phyloP scores from a whole-genome alignment of 1,140 invertebrate species.

The Camponotus pennsylvanicus region DNA sequence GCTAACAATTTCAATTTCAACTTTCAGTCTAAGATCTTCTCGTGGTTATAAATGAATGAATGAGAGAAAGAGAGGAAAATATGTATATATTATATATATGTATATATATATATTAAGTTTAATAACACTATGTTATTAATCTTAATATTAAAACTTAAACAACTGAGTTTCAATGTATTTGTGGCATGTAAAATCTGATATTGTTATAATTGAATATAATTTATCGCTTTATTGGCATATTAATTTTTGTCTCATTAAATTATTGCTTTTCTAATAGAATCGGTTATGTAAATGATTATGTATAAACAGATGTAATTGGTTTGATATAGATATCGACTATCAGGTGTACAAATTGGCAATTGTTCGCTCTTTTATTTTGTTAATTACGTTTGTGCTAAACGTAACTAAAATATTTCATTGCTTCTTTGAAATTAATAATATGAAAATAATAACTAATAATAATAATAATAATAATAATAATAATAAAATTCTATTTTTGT shows the following conservation, averaged over 20 bases:
- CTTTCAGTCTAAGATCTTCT: not conserved
- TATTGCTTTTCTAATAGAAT: constrained; percentile 34
- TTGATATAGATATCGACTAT: constrained; percentile 15
- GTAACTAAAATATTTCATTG: not conserved
- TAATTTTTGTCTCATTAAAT: constrained; percentile 54
- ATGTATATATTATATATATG: too few relatives aligned
- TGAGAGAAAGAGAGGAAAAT: not conserved
- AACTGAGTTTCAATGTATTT: not conserved
- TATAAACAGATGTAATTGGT: constrained; percentile 18
- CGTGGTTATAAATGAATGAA: not conserved
- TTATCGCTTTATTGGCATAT: constrained; percentile 27
- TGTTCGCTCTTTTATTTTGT: constrained; percentile 38
- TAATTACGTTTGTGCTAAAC: not conserved
- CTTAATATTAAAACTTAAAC: constrained; percentile 7
- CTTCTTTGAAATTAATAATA: not conserved
- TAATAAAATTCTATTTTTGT: not conserved
- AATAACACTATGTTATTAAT: not conserved
- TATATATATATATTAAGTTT: too few relatives aligned
- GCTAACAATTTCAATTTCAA: constrained; percentile 35
- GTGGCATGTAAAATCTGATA: not conserved
- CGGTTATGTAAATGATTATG: constrained; percentile 11
- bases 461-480: constrained; percentile 3
- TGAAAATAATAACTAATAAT: not conserved
- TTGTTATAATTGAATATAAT: constrained; percentile 25
- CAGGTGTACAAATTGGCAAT: constrained; percentile 1